These are phyloP conservation scores for Mormyrus hasselquistii DNA, from an alignment of 2,797 vertebrate species.

Conservation along the genomic window DNA sequence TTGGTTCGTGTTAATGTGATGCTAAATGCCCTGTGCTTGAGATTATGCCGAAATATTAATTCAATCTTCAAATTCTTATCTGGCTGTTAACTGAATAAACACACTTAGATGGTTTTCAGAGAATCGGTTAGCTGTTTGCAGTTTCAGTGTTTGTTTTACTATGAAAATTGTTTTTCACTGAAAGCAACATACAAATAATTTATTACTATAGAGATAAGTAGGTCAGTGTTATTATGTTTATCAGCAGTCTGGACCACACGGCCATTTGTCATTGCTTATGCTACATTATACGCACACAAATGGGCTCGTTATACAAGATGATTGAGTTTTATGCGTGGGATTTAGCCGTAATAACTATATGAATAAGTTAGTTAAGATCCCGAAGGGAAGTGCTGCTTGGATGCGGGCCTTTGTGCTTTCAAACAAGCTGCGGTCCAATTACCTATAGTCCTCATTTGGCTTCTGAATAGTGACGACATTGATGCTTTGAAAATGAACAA, in stretches of 20 bases:
- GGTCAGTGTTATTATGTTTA: background rate
- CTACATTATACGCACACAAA: background rate
- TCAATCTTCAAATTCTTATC: background rate
- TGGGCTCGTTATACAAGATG: background rate
- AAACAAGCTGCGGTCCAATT: background rate
- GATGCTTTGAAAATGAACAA: background rate
- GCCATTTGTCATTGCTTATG: background rate
- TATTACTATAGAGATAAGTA: background rate
- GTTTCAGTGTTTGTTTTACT: background rate
- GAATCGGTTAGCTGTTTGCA: background rate
- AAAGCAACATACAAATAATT: slow-evolving; percentile 1
- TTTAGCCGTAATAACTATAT: background rate
- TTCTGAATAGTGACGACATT: background rate
- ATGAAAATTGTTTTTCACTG: background rate
- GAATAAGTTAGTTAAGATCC: background rate
- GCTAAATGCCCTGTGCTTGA: background rate
- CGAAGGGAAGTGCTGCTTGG: background rate
- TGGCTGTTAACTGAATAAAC: background rate
- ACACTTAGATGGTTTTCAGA: background rate
- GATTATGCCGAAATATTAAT: background rate
- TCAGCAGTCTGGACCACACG: background rate
- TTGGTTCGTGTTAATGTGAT: background rate
- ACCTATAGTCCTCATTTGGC: background rate
- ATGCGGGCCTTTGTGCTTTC: background rate
- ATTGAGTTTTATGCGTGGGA: background rate